These are phyloP conservation scores for Corvus hawaiiensis DNA, from an alignment of 2,113 vertebrate species.

Conservation along the genomic window DNA sequence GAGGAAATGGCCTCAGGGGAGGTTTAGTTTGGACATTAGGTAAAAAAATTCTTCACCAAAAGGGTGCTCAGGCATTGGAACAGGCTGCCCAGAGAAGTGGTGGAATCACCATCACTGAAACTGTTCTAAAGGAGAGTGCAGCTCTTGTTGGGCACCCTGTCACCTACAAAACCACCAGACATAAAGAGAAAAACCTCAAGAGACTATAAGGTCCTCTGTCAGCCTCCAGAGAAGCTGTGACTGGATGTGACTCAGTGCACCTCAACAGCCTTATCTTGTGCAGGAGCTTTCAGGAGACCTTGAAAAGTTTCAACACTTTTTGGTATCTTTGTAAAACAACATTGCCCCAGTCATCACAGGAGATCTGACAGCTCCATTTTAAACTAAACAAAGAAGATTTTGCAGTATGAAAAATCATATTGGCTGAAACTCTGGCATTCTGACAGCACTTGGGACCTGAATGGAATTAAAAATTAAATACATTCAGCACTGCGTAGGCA, in stretches of 20 bases:
- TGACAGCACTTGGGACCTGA: neutral
- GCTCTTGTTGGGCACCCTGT: neutral
- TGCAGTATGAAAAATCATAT: neutral
- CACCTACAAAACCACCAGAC: neutral
- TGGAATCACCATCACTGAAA: neutral
- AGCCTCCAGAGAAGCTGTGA: neutral
- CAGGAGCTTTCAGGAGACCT: neutral
- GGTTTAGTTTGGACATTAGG: neutral
- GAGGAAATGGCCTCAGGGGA: neutral
- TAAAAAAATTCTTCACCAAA: neutral
- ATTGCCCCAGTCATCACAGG: neutral
- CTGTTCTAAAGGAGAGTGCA: neutral
- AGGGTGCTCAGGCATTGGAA: neutral
- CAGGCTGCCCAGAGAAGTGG: neutral
- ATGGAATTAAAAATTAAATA: neutral
- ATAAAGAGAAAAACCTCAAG: neutral
- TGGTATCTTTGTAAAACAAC: neutral
- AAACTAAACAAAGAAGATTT: neutral
- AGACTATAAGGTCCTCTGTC: neutral
- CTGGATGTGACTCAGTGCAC: neutral
- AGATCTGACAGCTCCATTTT: neutral
- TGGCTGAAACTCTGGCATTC: neutral
- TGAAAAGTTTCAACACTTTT: neutral
- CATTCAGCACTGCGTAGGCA: neutral
- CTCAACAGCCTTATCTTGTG: neutral